Conservation (phyloP, 2,797 vertebrate genomes). For the Diglossa cyanea region DNA sequence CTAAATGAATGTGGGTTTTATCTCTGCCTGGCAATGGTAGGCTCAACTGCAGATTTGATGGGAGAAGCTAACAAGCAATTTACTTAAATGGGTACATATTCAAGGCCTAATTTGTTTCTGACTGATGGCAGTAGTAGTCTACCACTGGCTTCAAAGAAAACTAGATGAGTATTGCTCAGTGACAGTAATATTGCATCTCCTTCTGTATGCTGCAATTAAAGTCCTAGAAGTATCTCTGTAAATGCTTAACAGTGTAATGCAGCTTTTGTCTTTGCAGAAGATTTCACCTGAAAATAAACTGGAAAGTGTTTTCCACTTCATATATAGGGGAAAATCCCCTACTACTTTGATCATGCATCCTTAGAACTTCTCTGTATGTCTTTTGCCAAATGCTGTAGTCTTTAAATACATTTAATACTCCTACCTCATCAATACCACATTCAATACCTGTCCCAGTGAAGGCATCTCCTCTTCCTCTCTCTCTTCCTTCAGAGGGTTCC, state of each 20-base stretch:
- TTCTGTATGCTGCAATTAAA: background rate
- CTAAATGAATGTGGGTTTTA: background rate
- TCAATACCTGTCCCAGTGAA: background rate
- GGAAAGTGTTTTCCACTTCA: background rate
- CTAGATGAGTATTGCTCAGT: background rate
- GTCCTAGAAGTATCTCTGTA: background rate
- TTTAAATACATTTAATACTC: background rate
- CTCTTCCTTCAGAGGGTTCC: background rate
- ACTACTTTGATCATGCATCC: background rate
- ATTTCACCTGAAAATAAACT: background rate
- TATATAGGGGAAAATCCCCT: background rate
- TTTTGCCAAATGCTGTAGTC: background rate
- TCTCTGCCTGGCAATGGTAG: background rate
- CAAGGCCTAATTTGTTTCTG: slow-evolving; percentile 23
- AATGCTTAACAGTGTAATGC: background rate
- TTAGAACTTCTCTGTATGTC: background rate
- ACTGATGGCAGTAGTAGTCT: background rate
- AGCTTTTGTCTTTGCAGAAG: background rate
- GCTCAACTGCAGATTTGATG: background rate
- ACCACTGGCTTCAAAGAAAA: background rate
- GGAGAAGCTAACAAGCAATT: slow-evolving; percentile 28
- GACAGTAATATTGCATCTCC: background rate
- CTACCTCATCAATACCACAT: background rate
- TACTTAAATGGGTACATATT: background rate
- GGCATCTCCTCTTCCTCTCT: background rate